Conservation (phyloP, 2,888 invertebrate genomes). For the Elysia crispata region DNA sequence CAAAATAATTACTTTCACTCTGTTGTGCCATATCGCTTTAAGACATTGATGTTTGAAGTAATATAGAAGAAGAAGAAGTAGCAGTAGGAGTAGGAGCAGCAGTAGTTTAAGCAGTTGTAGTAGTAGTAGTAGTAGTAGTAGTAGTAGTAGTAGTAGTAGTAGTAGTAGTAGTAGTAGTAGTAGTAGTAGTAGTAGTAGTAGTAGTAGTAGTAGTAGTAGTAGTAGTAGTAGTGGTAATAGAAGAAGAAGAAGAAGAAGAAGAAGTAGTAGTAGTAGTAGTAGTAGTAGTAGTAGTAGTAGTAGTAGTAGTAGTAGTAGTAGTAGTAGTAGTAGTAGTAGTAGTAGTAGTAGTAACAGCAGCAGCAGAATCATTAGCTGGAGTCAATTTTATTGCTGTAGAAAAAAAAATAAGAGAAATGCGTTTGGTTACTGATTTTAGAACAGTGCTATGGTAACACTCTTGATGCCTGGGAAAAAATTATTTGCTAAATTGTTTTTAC, state of each 20-base stretch:
- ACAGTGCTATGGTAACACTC: no score
- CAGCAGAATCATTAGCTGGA: no score
- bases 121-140: constrained; percentile 24
- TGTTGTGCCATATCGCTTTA: no score
- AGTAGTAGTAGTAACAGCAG: constrained; percentile 35
- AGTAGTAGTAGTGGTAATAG: no score
- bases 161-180: constrained; percentile 13
- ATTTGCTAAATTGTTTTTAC: no score
- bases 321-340: constrained; percentile 37
- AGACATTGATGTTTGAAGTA: no score
- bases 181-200: constrained; percentile 20
- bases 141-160: constrained; percentile 39
- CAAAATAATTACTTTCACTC: no score
- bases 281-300: constrained; percentile 23
- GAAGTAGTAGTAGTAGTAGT: constrained; percentile 13
- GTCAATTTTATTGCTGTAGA: no score
- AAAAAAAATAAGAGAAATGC: no score
- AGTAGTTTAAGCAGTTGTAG: constrained; percentile 30
- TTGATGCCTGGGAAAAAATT: no score
- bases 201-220: constrained; percentile 22
- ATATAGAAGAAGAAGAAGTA: constrained; percentile 32
- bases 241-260: neutral
- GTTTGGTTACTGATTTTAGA: no score
- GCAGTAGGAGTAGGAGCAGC: no score
- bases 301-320: constrained; percentile 29